Base-by-base conservation (phyloP, 2,113 vertebrate genomes). In the Pelodiscus sinensis region DNA sequence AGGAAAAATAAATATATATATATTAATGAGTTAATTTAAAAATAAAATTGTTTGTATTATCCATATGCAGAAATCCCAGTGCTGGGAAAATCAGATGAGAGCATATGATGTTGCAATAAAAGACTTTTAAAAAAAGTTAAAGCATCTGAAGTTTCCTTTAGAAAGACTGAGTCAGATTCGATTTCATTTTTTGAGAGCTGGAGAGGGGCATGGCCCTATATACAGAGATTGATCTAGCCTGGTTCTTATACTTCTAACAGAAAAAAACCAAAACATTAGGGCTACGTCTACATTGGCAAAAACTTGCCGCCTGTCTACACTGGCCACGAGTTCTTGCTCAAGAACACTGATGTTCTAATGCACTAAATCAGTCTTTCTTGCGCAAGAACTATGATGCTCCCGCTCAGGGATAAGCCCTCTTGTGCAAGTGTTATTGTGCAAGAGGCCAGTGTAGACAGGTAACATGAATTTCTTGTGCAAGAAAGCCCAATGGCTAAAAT, bases 21-120 rank as follows among this genome's bases (percentile, higher is more conserved):
- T 90, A 85, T 21, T 80, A 86, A 82, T 58, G 80, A 82, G 57
- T 94, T 96, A 96, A 97, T 96, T 96, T 97, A 97, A 96, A 55
- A 92, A 79, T 85, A 89, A 94, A 93, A 19, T 85, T 58, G 87
- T 92, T 91, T 85, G 84, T 35, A 71, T 62, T 86, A 79, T 91
- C 96, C 93, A 56, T 71, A 86, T 0, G n/a, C 78, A 4, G 2
- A 54, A 65, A 85, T 92, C 81, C 81, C 35, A 0, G 89, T 91
- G 94, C 95, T 92, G 90, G 86, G 89, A 88, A 62, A 94, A 83
- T 56, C 68, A 35, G 65, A 93, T 87, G 50, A 79, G 57, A 94
- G 38, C 58, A 1, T 5, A 38, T 89, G 82, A 90, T 15, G 93
- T 95, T 96, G 92, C 96, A 97, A 97, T 97, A 96, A 97, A 97